Base-by-base conservation (phyloP, 2,797 vertebrate genomes). In the Periophthalmus magnuspinnatus region DNA sequence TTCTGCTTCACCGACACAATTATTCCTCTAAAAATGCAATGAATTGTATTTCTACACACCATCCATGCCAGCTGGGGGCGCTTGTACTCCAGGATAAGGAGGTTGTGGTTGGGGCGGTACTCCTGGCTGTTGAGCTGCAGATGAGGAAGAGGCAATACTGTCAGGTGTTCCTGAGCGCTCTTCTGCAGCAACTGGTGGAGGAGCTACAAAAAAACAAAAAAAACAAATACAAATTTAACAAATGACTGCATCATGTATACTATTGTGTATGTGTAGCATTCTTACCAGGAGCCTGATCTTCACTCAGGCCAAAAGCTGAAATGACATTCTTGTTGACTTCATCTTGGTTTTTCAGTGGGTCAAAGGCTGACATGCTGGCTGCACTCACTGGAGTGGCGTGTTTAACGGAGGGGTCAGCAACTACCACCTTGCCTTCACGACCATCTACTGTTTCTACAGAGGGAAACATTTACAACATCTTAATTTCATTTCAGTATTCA, bases 321-420 rank as follows among this genome's bases (percentile, higher is more conserved):
- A 99, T 99, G 81, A 99, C 96, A 84, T 99, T 99, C 95, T 99
- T 99, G 94, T 87, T 99, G 92, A 99, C 95, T 88, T 98, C 97
- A 72, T 98, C 97, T 92, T 99, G 97, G 92, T 98, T 99, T 92
- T 99, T 99, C 70, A 99, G 90, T 0, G 98, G 97, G 92, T 99
- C 98, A 75, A 99, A 99, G 59, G 98, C 97, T 67, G 97, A 99
- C 97, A 99, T 99, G 91, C 96, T 99, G 71, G 97, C 98, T 80
- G 96, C 97, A 81, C 97, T 99, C 84, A 99, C 98, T 54, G 98
- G 97, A 80, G 94, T 94, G 72, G 92, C 94, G 10, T 95, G 96
- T 88, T 96, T 98, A 70, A 94, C 85, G 65, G 92, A 88, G 71
- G 92, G 89, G 69, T 99, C 97, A 66, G 95, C 91, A 76, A 95